phyloP scores from a whole-genome alignment of 2,888 invertebrate genomes.

The Drosophila diplacantha region DNA sequence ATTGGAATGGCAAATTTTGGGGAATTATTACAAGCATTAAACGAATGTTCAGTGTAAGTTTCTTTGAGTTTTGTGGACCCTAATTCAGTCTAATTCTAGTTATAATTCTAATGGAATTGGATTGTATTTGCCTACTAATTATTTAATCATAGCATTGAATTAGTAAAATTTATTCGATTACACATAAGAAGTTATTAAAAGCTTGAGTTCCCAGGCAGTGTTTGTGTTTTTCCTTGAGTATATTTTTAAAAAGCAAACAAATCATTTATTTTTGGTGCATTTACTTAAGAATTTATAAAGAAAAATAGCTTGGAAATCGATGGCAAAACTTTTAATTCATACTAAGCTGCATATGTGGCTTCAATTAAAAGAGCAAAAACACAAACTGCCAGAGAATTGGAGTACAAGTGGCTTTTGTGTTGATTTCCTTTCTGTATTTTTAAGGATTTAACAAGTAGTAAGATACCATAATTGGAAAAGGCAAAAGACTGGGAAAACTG shows the following conservation, averaged over 20 bases:
- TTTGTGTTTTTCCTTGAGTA: not conserved
- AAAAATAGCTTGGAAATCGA: not conserved
- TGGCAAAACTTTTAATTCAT: slow-evolving; percentile 1
- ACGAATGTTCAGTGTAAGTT: slow-evolving; percentile 10
- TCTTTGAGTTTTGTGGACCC: not conserved
- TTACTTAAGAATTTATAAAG: not conserved
- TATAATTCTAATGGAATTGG: not conserved
- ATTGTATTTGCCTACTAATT: not conserved
- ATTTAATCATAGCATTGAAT: not conserved
- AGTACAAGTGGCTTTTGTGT: not conserved
- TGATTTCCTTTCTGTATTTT: not conserved
- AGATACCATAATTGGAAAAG: not conserved
- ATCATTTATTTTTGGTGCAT: not conserved
- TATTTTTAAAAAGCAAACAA: not conserved
- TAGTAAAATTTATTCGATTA: not conserved
- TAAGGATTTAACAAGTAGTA: not conserved
- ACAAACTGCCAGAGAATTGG: not conserved
- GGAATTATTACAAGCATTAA: slow-evolving; percentile 13
- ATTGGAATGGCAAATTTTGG: slow-evolving; percentile 2
- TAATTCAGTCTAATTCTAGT: not conserved
- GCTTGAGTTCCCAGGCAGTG: too few species aligned
- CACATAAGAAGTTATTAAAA: not conserved
- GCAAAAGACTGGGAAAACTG: too few species aligned
- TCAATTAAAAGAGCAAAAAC: slow-evolving; percentile 3
- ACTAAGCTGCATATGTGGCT: not conserved